Evolutionary conservation across 2,888 invertebrate species (phyloP), one percentile per base, ranked within the genome.

Genomic region (Neoscelio sp.): DNA sequence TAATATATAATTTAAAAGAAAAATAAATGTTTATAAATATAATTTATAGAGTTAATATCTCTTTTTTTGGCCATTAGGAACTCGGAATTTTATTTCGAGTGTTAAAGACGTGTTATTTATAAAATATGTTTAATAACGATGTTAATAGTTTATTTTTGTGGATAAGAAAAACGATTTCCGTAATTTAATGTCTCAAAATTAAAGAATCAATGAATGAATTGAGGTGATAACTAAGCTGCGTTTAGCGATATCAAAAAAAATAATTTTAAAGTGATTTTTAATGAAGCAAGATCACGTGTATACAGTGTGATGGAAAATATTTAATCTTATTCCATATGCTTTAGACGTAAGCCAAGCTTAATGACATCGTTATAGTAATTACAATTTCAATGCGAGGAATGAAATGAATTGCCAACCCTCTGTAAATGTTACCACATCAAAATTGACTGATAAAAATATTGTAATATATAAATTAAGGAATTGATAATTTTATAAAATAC

Each of bases 281-380:
- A 71, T 71, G 70, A 71, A 60, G 42, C 52, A 52, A 60, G 52
- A 71, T 71, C 70, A 71, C 70, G 70, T 60, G 70, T 28, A 50
- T 17, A 2, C 15, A 15, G 44, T 10, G 60, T 71, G 70, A 71
- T 60, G 70, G 70, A 71, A 70, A 71, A 33, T 60, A 71, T 52
- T 71, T 71, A 60, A 71, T 71, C 70, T 71, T 71, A 60, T 71
- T 71, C 20, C 60, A 60, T 68, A 56, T 60, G 15, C 58, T 58
- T 70, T 40, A 62, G 28, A 6, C 62, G 42, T 62, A 54, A 62
- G 38, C 18, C 62, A 35, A 35, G 35, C 23, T 23, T 62, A 54
- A 71, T 60, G 70, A 23, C 56, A 35, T 20, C 30, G 50, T 15
- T 10, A 40, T 68, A 23, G 52, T 44, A 40, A 60, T 62, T 54